A percentile compares a stretch with the other conserved stretches of the same genome.
Evolutionary conservation across 2,797 vertebrate species (phyloP).

Genomic region (Rhyacichthys aspro): DNA sequence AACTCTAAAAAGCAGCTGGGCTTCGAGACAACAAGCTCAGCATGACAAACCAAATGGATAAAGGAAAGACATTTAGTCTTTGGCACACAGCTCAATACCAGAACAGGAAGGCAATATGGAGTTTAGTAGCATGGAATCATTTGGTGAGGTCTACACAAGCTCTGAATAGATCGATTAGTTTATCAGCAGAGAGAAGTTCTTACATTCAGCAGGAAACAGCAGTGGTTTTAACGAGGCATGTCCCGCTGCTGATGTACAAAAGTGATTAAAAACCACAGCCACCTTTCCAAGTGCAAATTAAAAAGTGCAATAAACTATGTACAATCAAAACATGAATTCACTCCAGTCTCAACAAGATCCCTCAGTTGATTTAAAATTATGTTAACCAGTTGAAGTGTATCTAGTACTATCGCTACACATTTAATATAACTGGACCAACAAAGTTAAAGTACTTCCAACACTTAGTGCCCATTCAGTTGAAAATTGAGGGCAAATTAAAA

Average conservation of each 20-base stretch:
- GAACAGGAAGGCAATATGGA: constrained; percentile 75
- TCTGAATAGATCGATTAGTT: constrained; percentile 87
- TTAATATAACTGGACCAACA: constrained; percentile 73
- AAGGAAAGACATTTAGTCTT: constrained; percentile 88
- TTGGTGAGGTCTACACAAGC: constrained; percentile 84
- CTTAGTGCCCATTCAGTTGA: constrained; percentile 76
- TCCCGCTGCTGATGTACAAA: constrained; percentile 89
- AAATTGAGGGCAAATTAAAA: constrained; percentile 80
- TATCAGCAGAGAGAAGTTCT: constrained; percentile 84
- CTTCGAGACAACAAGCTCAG: constrained; percentile 90
- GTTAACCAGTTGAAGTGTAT: constrained; percentile 70
- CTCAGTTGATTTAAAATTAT: constrained; percentile 69
- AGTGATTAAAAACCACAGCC: constrained; percentile 98
- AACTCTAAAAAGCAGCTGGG: constrained; percentile 97
- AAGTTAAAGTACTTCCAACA: constrained; percentile 71
- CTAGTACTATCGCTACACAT: constrained; percentile 59
- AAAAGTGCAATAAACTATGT: constrained; percentile 96
- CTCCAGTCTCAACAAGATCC: constrained; percentile 81
- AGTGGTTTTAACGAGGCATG: constrained; percentile 78
- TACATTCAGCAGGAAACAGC: constrained; percentile 84
- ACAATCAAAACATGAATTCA: constrained; percentile 85
- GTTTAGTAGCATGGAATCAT: constrained; percentile 72
- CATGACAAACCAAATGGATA: constrained; percentile 78
- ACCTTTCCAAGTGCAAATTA: constrained; percentile 97
- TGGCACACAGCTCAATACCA: constrained; percentile 94